Conservation (phyloP, 2,113 vertebrate species). For the Lycaon pictus region DNA sequence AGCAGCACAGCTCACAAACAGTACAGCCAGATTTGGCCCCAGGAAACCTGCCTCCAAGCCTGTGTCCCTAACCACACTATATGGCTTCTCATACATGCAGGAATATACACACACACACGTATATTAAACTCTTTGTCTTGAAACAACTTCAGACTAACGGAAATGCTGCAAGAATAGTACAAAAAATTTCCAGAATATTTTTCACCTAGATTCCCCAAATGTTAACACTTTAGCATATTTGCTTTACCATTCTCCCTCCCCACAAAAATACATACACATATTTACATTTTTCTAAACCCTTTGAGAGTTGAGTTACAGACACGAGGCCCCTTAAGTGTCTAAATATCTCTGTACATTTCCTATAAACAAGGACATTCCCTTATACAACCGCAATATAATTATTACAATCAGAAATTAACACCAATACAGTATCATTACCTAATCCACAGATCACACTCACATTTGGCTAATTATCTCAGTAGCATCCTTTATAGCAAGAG, state of each 20-base stretch:
- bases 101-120: fast-evolving
- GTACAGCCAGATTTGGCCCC: background rate
- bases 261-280: background rate
- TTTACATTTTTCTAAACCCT: background rate
- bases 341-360: background rate
- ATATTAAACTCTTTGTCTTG: background rate
- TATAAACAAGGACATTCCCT: background rate
- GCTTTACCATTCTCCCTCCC: background rate
- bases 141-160: background rate
- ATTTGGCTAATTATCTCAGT: background rate
- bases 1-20: background rate
- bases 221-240: background rate
- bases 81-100: background rate
- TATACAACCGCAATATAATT: background rate
- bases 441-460: background rate
- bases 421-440: background rate
- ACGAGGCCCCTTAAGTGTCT: background rate
- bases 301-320: background rate
- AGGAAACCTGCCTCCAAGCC: background rate
- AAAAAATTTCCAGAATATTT: background rate
- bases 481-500: background rate
- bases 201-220: background rate
- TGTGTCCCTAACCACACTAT: background rate
- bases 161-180: background rate
- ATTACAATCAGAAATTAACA: background rate